Conservation (phyloP, 1,140 invertebrate species). For the Drosophila quadrilineata region DNA sequence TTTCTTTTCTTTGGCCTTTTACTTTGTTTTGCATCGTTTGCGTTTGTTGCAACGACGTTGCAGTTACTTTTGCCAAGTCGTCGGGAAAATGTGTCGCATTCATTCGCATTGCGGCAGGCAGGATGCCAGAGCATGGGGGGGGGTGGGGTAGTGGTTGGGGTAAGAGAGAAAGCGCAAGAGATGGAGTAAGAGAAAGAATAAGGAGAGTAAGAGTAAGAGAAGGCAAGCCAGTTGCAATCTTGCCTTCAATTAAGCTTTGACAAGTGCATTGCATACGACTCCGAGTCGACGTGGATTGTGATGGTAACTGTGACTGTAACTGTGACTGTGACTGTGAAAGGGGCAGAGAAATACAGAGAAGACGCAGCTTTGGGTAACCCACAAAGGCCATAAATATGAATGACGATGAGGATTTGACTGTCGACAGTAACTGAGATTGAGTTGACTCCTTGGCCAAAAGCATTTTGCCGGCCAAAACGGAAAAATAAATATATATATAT, state of each 20-base stretch:
- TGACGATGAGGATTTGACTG: conserved; percentile 32
- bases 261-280: conserved; percentile 78
- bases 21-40: conserved; percentile 64
- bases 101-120: conserved; percentile 16
- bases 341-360: conserved; percentile 21
- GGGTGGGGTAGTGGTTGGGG: too few species aligned
- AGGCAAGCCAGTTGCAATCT: conserved; percentile 51
- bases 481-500: neutral
- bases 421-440: conserved; percentile 1
- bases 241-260: conserved; percentile 81
- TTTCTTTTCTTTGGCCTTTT: conserved; percentile 75
- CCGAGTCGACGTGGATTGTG: too few species aligned
- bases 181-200: conserved; percentile 40
- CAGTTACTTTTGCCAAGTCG: conserved; percentile 74
- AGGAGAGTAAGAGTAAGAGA: conserved; percentile 35
- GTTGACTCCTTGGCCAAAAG: conserved; percentile 55
- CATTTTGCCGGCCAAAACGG: conserved; percentile 47
- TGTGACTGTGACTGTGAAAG: conserved; percentile 2
- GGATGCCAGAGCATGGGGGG: neutral
- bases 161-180: neutral
- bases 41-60: conserved; percentile 37
- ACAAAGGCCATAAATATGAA: conserved; percentile 74
- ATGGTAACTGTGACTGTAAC: too few species aligned
- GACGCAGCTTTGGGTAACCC: conserved; percentile 38
- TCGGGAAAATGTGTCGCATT: conserved; percentile 77